Conservation (phyloP, 1,140 invertebrate species). For the Drosophila persimilis region DNA sequence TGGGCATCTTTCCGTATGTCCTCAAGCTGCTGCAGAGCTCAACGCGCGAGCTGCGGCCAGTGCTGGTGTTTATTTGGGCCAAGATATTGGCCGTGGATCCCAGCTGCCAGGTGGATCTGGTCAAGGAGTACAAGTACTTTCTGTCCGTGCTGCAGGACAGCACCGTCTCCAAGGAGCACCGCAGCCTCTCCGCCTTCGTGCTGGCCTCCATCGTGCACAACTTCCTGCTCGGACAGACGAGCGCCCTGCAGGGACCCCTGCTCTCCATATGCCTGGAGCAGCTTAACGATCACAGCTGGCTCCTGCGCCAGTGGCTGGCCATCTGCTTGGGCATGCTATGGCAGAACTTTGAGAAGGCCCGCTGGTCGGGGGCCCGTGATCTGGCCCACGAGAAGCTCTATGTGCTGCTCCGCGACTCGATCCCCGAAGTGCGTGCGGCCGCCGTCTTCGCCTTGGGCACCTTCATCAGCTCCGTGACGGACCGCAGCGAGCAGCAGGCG, state of each 20-base stretch:
- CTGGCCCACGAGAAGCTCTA: slow-evolving; percentile 97
- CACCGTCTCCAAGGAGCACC: slow-evolving; percentile 90
- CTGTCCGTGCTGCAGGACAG: slow-evolving; percentile 93
- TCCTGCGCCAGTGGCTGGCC: slow-evolving; percentile 95
- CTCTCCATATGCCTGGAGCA: slow-evolving; percentile 95
- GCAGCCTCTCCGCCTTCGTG: slow-evolving; percentile 96
- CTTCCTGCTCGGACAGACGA: slow-evolving; percentile 93
- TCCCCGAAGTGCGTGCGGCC: slow-evolving; percentile 95
- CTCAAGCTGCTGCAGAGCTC: slow-evolving; percentile 97
- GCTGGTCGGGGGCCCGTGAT: slow-evolving; percentile 98
- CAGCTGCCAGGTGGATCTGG: slow-evolving; percentile 96
- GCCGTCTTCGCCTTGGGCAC: slow-evolving; percentile 96
- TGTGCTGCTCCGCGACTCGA: slow-evolving; percentile 89
- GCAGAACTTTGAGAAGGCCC: slow-evolving; percentile 95
- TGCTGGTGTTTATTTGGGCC: slow-evolving; percentile 99
- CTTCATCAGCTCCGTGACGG: slow-evolving; percentile 92
- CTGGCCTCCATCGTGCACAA: slow-evolving; percentile 96
- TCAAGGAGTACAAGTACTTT: slow-evolving; percentile 98
- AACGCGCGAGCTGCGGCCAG: slow-evolving; percentile 94
- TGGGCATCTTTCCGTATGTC: slow-evolving; percentile 99
- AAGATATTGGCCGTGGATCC: slow-evolving; percentile 99
- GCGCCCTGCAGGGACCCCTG: slow-evolving; percentile 92
- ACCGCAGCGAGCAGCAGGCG: slow-evolving; percentile 95
- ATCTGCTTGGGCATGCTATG: slow-evolving; percentile 96
- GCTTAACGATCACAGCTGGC: slow-evolving; percentile 85